Evolutionary conservation across 2,113 vertebrate species (phyloP).

Genomic region (Halichoerus grypus): DNA sequence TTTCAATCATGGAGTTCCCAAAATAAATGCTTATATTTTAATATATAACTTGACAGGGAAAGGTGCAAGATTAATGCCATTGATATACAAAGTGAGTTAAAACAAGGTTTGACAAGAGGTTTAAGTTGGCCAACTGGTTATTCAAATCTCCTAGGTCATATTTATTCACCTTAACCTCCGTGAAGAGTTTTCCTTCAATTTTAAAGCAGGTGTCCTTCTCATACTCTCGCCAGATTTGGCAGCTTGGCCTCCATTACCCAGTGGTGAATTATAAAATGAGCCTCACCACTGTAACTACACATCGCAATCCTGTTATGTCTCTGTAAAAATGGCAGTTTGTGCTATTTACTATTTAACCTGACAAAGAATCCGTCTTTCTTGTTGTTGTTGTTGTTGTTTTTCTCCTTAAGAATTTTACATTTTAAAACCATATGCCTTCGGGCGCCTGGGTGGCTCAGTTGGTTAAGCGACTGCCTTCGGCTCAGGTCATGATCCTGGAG

Average conservation of each 20-base stretch:
- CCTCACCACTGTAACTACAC: background rate
- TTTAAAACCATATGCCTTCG: slow-evolving; percentile 2
- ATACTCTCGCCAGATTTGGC: background rate
- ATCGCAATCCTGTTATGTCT: background rate
- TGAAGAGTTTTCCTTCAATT: background rate
- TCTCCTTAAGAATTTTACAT: background rate
- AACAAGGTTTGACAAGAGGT: background rate
- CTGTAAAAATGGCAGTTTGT: background rate
- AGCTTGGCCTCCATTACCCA: background rate
- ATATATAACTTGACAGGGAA: background rate
- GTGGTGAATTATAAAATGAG: background rate
- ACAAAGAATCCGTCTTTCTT: background rate
- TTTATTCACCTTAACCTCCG: slow-evolving; percentile 19
- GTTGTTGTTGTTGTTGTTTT: background rate
- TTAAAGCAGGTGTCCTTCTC: background rate
- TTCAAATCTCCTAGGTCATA: background rate
- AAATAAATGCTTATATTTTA: slow-evolving; percentile 34
- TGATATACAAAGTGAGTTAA: slow-evolving; percentile 13
- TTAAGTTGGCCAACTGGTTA: background rate
- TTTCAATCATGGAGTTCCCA: background rate
- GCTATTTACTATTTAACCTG: background rate
- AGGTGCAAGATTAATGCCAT: background rate
- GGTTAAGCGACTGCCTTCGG: no score
- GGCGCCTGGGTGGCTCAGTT: no score
- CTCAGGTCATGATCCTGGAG: no score